Base-by-base conservation (phyloP, 2,113 vertebrate genomes). In the Sturnira hondurensis region DNA sequence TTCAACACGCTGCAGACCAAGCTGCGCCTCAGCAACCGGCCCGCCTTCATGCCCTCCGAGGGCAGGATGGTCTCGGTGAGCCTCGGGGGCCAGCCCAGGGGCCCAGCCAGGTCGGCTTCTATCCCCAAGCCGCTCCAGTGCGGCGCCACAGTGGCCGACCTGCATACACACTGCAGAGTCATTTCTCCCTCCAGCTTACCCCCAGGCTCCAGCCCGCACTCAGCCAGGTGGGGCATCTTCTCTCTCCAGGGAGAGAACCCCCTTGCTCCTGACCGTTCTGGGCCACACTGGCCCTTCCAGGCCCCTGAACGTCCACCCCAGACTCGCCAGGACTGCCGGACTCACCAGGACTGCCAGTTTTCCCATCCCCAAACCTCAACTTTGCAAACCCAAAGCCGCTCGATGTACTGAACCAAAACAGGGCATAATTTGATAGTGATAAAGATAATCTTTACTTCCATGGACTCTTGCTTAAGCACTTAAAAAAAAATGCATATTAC, bases 1-100 rank as follows among this genome's bases (percentile, higher is more conserved):
- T 99, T 99, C 98, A 99, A 99, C 98, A 99, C 99, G 2, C 98
- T 99, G 98, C 99, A 99, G 98, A 99, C 99, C 97, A 99, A 99
- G 95, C 99, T 99, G 95, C 98, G 99, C 50, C 99, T 99, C 96
- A 99, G 99, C 99, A 99, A 99, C 97, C 97, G 99, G 93, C 99
- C 99, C 0, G 99, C 99, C 94, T 99, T 99, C 98, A 99, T 99
- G 99, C 99, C 99, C 84, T 99, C 99, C 0, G 99, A 99, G 98
- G 99, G 99, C 63, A 99, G 99, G 97, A 99, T 99, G 99, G 99
- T 99, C 89, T 99, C 99, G 98, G 99, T 99, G 97, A 97, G 99
- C 91, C 38, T 24, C 16, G 16, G 7, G 5, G 76, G 61, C 13
- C 8, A 33, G n/a, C 28, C 24, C 0, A 11, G 47, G 71, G 6